Percentiles rank a stretch among this genome's conserved stretches.
These are phyloP conservation scores for Oxyscelio sp. DNA, from an alignment of 2,888 invertebrate genomes.

Conservation along the genomic window DNA sequence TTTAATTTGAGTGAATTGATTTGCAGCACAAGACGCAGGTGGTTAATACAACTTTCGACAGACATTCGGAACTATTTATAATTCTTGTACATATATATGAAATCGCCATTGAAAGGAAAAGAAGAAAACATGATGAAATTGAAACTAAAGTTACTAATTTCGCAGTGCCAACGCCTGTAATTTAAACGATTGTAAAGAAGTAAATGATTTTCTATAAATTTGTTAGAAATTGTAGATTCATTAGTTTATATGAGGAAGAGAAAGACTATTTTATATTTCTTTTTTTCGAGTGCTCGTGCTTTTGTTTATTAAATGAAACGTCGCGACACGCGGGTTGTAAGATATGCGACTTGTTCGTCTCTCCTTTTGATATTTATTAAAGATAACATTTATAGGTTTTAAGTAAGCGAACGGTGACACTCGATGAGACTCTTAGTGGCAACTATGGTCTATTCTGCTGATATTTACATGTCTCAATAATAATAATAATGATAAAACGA, in stretches of 20 bases:
- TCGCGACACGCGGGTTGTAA: no score
- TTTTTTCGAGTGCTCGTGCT: constrained; percentile 15
- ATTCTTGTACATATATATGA: constrained; percentile 21
- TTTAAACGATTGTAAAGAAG: constrained; percentile 35
- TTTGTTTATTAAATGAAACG: constrained; percentile 19
- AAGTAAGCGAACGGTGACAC: no score
- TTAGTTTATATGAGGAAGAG: constrained; percentile 26
- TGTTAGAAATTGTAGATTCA: constrained; percentile 32
- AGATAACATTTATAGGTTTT: no score
- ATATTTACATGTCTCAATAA: no score
- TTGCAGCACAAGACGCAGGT: constrained; percentile 23
- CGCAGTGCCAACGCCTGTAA: constrained; percentile 44
- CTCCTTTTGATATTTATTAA: no score
- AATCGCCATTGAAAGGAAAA: no score
- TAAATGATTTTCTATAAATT: constrained; percentile 35
- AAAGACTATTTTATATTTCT: constrained; percentile 24
- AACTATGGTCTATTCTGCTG: no score
- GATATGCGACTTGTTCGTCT: no score
- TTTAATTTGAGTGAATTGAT: constrained; percentile 8
- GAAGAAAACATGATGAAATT: no score
- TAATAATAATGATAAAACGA: no score
- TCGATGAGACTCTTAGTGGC: no score
- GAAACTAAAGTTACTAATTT: constrained; percentile 46
- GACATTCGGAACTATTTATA: constrained; percentile 26
- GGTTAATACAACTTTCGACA: constrained; percentile 2